Percentiles rank a stretch among this genome's conserved stretches.
These are phyloP conservation scores for Percina caprodes DNA, from an alignment of 2,113 vertebrate genomes.

Conservation along the genomic window DNA sequence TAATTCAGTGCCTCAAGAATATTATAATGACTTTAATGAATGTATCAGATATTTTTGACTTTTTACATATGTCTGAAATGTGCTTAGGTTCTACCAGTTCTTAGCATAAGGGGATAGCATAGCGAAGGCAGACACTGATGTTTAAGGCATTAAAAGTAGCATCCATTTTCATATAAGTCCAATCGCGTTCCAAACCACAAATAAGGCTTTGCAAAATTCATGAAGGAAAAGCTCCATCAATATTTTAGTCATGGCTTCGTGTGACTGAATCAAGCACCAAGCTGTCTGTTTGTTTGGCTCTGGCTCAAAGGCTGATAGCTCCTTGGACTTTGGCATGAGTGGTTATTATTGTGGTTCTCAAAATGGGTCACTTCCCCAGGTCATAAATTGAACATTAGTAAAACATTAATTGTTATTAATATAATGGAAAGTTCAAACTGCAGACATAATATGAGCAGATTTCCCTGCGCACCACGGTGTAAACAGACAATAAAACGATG, in stretches of 20 bases:
- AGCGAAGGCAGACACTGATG: neutral
- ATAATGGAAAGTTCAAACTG: neutral
- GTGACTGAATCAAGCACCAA: conserved; percentile 30
- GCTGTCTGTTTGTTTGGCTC: conserved; percentile 27
- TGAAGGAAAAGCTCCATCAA: conserved; percentile 54
- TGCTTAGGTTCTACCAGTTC: neutral
- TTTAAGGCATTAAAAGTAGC: neutral
- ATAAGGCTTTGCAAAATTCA: conserved; percentile 48
- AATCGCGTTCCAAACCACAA: conserved; percentile 4
- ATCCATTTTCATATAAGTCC: neutral
- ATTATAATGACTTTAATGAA: neutral
- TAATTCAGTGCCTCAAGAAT: neutral
- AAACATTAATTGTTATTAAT: neutral
- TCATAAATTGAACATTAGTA: conserved; percentile 14
- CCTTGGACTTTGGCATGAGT: conserved; percentile 11
- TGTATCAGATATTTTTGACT: neutral
- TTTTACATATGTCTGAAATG: conserved; percentile 17
- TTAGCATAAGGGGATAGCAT: neutral
- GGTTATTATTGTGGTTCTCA: conserved; percentile 13
- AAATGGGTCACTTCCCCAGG: conserved; percentile 11
- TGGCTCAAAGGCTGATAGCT: conserved; percentile 18
- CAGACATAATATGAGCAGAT: neutral
- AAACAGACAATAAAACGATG: conserved; percentile 24
- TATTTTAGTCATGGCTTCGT: conserved; percentile 59
- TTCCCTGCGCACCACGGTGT: neutral